These are phyloP conservation scores for Synanthedon formicaeformis DNA, from an alignment of 2,888 invertebrate genomes.

Conservation along the genomic window DNA sequence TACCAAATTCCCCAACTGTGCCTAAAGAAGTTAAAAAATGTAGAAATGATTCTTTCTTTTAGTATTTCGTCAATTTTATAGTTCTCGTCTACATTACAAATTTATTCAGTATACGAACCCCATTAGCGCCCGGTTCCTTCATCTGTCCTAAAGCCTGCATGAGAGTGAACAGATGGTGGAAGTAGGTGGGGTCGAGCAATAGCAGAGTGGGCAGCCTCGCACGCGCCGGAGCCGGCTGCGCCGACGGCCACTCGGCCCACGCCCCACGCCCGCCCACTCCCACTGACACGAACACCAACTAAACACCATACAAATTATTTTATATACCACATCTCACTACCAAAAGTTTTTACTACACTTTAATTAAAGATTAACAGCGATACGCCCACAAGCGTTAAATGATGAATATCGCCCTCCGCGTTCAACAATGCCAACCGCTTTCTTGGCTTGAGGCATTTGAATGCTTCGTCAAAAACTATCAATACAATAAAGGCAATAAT, in stretches of 20 bases:
- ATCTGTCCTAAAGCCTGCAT: conserved; percentile 92
- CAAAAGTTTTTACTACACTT: neutral
- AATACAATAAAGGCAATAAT: no score
- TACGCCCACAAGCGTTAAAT: no score
- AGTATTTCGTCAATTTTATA: no score
- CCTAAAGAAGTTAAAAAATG: no score
- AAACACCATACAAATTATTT: conserved; percentile 7
- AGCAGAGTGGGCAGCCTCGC: conserved; percentile 88
- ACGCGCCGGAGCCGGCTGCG: conserved; percentile 87
- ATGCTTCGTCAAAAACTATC: no score
- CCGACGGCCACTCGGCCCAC: conserved; percentile 84
- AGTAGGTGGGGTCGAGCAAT: conserved; percentile 86
- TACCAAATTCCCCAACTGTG: no score
- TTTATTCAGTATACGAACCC: conserved; percentile 39
- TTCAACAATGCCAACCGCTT: no score
- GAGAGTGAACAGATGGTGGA: conserved; percentile 89
- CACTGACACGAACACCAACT: conserved; percentile 91
- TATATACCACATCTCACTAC: neutral
- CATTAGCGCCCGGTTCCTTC: conserved; percentile 80
- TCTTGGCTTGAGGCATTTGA: no score
- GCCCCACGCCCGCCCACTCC: conserved; percentile 80
- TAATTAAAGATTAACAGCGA: neutral
- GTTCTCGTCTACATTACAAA: no score
- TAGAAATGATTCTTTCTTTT: no score
- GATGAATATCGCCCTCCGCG: no score